Evolutionary conservation across 2,797 vertebrate species (phyloP), one percentile per base, ranked within the genome.

Genomic region (Kryptopterus vitreolus): DNA sequence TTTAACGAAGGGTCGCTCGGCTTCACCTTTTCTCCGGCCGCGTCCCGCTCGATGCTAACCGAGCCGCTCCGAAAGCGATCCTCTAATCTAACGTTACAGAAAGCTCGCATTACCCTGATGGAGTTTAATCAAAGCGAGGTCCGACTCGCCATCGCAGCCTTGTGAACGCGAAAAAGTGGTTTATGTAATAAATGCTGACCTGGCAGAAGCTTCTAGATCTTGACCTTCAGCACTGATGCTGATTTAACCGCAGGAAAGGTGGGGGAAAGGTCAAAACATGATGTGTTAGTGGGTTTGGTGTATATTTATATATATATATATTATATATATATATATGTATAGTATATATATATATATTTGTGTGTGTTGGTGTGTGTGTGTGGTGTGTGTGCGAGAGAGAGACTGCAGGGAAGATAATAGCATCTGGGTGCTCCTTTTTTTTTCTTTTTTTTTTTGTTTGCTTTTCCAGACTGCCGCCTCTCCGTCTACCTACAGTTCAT

Each of bases 361-460:
- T 65, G 22, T 68, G 65, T 26, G 65, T 26, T 15, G 24, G 65
- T 24, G 63, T 43, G 65, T 46, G 65, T 46, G 38, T 46, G 65
- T 35, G 16, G 66, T 61, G 26, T 61, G 59, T 59, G 24, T 29
- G 58, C 29, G 58, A 5, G 24, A 57, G 52, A 62, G 3, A 31
- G 16, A 48, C 3, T 13, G 26, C 16, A 31, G 22, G 7, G 24
- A 5, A 70, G 46, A 35, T 55, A 38, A 65, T 11, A 68, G 38
- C 13, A 70, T 52, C 66, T 20, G 5, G 18, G 16, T 31, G 9
- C 38, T 15, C 24, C 12, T 20, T 18, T 22, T 85, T 80, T 79
- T 69, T 77, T 68, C 72, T 83, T 76, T 81, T 76, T 81, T 73
- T 38, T 53, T 59, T 57, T 83, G 86, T 87, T 85, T 85, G 81